Conservation (phyloP, 2,797 vertebrate species). For the Benthosema pterotum region DNA sequence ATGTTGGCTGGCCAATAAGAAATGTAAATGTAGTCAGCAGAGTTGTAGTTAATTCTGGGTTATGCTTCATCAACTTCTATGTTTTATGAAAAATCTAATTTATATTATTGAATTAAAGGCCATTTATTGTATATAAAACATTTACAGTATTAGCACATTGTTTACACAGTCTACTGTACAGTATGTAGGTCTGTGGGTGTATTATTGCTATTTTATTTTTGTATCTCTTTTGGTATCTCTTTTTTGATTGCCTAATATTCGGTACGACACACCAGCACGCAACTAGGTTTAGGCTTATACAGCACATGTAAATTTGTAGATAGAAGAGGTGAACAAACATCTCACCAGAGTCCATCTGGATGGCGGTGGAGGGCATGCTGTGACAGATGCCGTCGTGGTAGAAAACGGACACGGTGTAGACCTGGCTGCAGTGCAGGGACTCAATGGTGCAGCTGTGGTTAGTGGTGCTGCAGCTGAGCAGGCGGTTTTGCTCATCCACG, state of each 20-base stretch:
- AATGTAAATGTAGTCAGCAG: background rate
- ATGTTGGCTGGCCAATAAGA: background rate
- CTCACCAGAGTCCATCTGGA: constrained; percentile 76
- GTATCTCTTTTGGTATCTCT: no score
- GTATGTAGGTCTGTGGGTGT: no score
- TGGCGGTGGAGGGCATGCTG: constrained; percentile 61
- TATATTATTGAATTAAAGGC: background rate
- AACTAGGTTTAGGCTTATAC: no score
- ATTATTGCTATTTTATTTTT: no score
- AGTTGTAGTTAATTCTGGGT: background rate
- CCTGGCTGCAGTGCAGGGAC: constrained; percentile 68
- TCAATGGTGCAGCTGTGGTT: constrained; percentile 64
- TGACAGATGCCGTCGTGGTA: constrained; percentile 68
- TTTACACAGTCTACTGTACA: no score
- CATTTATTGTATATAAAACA: no score
- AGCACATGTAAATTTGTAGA: no score
- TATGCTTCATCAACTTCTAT: no score
- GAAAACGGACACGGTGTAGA: constrained; percentile 65
- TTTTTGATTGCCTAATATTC: no score
- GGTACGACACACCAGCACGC: no score
- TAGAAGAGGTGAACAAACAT: background rate
- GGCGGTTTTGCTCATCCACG: constrained; percentile 48
- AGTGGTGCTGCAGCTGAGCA: constrained; percentile 75
- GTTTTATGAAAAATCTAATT: no score
- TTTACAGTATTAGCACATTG: no score